A percentile compares a stretch with the other conserved stretches of the same genome.
Conservation (phyloP, 2,797 vertebrate species). For the Trematomus bernacchii region DNA sequence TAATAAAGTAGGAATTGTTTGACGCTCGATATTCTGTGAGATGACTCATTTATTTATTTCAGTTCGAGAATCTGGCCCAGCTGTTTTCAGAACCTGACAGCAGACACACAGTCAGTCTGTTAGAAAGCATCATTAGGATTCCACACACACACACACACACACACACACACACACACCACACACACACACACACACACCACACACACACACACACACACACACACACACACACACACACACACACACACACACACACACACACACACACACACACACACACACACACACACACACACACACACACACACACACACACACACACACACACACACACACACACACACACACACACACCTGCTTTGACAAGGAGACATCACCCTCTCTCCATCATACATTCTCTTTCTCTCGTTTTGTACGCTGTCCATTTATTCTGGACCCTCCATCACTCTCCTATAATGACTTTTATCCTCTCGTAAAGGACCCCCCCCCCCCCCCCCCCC, state of each 20-base stretch:
- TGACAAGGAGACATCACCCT: background rate
- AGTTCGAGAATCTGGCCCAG: background rate
- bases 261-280: background rate
- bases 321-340: background rate
- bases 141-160: background rate
- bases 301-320: no score
- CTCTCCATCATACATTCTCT: background rate
- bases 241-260: background rate
- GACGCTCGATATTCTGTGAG: background rate
- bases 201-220: background rate
- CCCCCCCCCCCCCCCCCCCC: constrained; percentile 16
- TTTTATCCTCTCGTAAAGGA: constrained; percentile 1
- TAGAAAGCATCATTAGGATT: constrained; percentile 24
- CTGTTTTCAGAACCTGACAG: background rate
- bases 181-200: no score
- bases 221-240: background rate
- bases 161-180: background rate
- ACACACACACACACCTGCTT: no score
- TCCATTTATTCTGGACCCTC: constrained; percentile 33
- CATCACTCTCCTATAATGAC: constrained; percentile 35
- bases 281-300: background rate
- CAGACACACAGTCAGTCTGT: background rate
- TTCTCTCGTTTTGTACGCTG: background rate
- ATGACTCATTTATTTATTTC: background rate
- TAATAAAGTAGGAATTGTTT: background rate